These are phyloP conservation scores for Cremastinae sp. DNA, from an alignment of 2,888 invertebrate species.

Conservation along the genomic window DNA sequence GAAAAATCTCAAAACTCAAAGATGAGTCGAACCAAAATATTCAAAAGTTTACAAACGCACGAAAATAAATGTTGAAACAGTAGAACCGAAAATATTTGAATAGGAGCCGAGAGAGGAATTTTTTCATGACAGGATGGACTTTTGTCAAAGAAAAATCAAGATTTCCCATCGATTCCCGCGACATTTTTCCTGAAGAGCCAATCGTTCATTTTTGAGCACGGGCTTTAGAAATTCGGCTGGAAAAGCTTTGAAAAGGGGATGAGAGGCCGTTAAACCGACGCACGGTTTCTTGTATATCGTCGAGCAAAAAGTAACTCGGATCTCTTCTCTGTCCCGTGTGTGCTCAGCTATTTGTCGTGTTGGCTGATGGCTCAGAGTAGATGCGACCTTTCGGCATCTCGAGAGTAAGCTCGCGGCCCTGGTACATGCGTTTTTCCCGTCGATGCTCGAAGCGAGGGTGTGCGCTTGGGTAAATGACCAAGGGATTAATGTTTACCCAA, in stretches of 20 bases:
- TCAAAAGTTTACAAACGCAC: background rate
- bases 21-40: conserved; percentile 3
- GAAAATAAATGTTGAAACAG: background rate
- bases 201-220: conserved; percentile 1
- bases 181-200: background rate
- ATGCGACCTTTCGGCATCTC: conserved; percentile 1
- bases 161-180: background rate
- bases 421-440: conserved; percentile 21
- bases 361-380: conserved; percentile 40
- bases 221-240: no score
- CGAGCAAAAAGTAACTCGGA: no score
- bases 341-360: conserved; percentile 56
- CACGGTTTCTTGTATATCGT: no score
- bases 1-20: background rate
- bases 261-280: no score
- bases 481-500: conserved; percentile 69
- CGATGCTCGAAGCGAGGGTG: conserved; percentile 4
- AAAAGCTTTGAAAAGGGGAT: no score
- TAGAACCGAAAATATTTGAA: conserved; percentile 22
- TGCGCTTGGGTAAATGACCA: conserved; percentile 62
- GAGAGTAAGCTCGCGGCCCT: conserved; percentile 19
- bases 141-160: no score
- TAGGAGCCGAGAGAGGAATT: background rate
- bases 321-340: background rate
- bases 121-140: no score